Evolutionary conservation across 2,113 vertebrate genomes (phyloP), one percentile per base, ranked within the genome.

Genomic region (Nettapus auritus): DNA sequence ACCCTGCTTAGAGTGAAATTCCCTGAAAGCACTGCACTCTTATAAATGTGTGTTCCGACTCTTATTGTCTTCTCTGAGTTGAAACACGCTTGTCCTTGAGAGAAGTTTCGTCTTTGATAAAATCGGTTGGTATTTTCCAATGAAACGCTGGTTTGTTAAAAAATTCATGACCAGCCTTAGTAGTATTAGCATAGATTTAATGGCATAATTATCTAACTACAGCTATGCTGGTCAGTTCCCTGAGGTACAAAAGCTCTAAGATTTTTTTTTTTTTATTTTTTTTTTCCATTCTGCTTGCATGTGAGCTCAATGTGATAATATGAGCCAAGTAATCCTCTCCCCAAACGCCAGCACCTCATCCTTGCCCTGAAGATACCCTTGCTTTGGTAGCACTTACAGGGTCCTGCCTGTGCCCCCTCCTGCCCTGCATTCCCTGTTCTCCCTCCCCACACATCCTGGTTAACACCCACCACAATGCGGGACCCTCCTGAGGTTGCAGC

Each of bases 201-300:
- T 95, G 95, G 95, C 80, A 63, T 91, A 96, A 96, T 97, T 96
- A 96, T 95, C 93, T 95, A 91, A 94, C 94, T 89, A 89, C 71
- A 87, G 94, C 90, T 93, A 79, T 83, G 91, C 95, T 91, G 93
- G 93, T 93, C 95, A 95, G 92, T 96, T 96, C 93, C 95, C 95
- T 84, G 82, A 88, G 95, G 89, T 96, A 96, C 64, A 50, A 77
- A 93, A 91, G 85, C 93, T 96, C 90, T 84, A 66, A 95, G 75
- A 82, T 96, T 26, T 53, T 71, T 36, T 36, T 46, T 20, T 21
- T 31, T 22, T n/a, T 96, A 25, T 52, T 53, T 36, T 20, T 34
- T n/a, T 40, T 31, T 70, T 56, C 18, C 10, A 48, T 42, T 38
- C 28, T 17, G 0, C 59, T 38, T 68, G 48, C 0, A 0, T 60